A percentile compares a stretch with the other conserved stretches of the same genome.
Evolutionary conservation across 2,888 invertebrate genomes (phyloP).

Genomic region (Cataglyphis albicans): DNA sequence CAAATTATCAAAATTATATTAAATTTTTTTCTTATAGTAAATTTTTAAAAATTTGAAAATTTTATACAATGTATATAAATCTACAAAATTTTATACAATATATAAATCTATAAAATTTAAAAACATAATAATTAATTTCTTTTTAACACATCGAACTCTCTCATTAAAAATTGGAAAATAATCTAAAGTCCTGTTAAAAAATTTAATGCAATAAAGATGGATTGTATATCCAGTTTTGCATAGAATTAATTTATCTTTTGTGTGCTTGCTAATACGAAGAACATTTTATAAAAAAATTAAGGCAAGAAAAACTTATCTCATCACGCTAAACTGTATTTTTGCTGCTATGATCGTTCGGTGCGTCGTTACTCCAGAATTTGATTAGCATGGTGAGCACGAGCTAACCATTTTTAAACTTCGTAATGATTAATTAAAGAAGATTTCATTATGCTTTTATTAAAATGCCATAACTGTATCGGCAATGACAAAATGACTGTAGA

Average conservation of each 20-base stretch:
- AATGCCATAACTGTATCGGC: slow-evolving; percentile 2
- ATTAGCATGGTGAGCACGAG: slow-evolving; percentile 21
- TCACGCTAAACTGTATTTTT: slow-evolving; percentile 19
- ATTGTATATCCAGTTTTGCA: background rate
- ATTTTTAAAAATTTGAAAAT: background rate
- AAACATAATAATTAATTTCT: background rate
- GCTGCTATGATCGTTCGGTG: background rate
- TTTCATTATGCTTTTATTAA: slow-evolving; percentile 15
- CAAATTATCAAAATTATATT: too few relatives aligned
- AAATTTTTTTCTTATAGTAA: background rate
- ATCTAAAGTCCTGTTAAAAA: background rate
- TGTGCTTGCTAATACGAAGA: background rate
- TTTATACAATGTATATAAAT: background rate
- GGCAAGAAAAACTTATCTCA: background rate
- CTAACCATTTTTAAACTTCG: slow-evolving; percentile 22
- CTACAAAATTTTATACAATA: background rate
- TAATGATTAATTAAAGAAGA: slow-evolving; percentile 41
- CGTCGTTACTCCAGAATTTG: slow-evolving; percentile 25
- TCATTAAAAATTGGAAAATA: background rate
- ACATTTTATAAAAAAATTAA: background rate
- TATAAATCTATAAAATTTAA: background rate
- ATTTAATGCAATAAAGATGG: background rate
- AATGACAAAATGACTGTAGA: slow-evolving; percentile 12
- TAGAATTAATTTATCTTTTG: background rate
- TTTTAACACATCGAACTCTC: background rate